Evolutionary conservation across 2,888 invertebrate genomes (phyloP).

Genomic region (Rotaria macrura): DNA sequence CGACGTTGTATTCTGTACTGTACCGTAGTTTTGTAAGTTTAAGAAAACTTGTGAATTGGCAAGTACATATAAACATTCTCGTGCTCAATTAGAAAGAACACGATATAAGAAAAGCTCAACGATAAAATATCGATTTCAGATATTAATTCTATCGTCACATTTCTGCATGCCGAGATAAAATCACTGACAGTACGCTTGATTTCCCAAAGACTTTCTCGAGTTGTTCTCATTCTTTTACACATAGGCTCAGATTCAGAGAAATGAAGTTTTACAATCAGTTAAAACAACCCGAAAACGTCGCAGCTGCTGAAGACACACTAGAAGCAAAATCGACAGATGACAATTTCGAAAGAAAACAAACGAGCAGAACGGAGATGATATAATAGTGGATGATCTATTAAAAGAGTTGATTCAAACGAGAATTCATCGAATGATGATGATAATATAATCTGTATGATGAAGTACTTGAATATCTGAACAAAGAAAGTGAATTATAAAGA

Average conservation of each 20-base stretch:
- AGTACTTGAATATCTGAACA: not conserved
- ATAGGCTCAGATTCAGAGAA: not conserved
- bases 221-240: not conserved
- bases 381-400: not conserved
- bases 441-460: not conserved
- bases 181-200: not conserved
- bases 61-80: not conserved
- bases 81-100: not conserved
- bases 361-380: not conserved
- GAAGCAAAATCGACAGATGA: no score
- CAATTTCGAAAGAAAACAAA: not conserved
- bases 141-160: not conserved
- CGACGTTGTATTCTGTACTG: not conserved
- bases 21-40: not conserved
- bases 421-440: not conserved
- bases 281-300: not conserved
- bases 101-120: not conserved
- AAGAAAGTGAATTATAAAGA: not conserved
- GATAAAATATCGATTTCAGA: not conserved
- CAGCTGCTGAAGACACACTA: not conserved
- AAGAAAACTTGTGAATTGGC: not conserved
- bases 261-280: not conserved
- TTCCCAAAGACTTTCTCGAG: no score
- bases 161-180: not conserved
- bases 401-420: not conserved